Conservation (phyloP, 2,888 invertebrate genomes). For the Dimorphilus gyrociliatus region DNA sequence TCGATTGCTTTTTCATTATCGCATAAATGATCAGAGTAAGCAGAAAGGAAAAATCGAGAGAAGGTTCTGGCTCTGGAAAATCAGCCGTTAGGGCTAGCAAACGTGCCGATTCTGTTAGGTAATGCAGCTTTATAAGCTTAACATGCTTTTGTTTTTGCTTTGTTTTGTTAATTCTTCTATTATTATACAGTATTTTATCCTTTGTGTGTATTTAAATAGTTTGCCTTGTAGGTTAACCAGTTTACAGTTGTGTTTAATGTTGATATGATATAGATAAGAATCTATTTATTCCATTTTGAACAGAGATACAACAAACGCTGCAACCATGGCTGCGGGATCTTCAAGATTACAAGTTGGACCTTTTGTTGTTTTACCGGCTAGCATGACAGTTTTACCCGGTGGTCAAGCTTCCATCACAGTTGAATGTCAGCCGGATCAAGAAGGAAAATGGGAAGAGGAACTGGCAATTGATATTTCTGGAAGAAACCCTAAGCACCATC, state of each 20-base stretch:
- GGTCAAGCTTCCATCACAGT: constrained; percentile 30
- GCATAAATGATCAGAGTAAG: too few species aligned
- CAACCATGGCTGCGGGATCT: too few species aligned
- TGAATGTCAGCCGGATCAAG: constrained; percentile 32
- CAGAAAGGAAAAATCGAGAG: constrained; percentile 29
- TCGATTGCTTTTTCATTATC: too few species aligned
- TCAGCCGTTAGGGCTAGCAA: constrained; percentile 22
- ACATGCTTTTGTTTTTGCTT: too few species aligned
- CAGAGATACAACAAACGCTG: too few species aligned
- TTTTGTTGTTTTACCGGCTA: constrained; percentile 35
- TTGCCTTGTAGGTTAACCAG: too few species aligned
- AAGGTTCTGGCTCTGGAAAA: constrained; percentile 30
- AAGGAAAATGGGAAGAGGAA: constrained; percentile 32
- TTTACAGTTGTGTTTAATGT: neutral
- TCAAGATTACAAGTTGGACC: constrained; percentile 30
- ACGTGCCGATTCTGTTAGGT: constrained; percentile 32
- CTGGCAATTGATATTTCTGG: constrained; percentile 33
- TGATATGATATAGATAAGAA: neutral
- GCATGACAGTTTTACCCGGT: constrained; percentile 28
- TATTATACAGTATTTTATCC: too few species aligned
- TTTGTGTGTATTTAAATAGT: too few species aligned
- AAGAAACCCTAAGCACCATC: constrained; percentile 26
- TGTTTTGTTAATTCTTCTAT: too few species aligned
- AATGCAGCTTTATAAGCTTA: neutral
- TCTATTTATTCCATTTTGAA: too few species aligned